Evolutionary conservation across 2,888 invertebrate species (phyloP), one percentile per base, ranked within the genome.

Genomic region (Dichetophora obliterata): DNA sequence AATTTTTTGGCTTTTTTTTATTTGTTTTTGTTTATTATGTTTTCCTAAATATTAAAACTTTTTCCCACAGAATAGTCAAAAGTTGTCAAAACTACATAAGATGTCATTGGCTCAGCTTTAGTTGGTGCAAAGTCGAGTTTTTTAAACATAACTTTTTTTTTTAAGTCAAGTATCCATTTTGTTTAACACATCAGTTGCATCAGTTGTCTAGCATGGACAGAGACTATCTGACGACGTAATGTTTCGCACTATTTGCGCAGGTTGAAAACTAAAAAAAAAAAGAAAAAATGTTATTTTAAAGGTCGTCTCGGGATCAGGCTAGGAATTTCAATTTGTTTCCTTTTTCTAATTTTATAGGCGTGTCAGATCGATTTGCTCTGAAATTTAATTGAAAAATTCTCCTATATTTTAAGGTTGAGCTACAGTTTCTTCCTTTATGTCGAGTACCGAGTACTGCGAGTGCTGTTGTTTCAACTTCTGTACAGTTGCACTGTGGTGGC

Each of bases 351-450:
- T 81, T 82, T 82, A 82, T 81, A 77, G 79, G 82, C 81, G 82
- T 83, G 82, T 80, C 78, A 82, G 86, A 86, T 86, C 86, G 84
- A 88, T 87, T 86, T 84, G 88, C 83, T 85, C 86, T 86, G 88
- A 85, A 82, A 85, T 86, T 88, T 86, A 86, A 86, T 86, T 86
- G 87, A 86, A 82, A 81, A 81, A 70, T 65, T 61, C 65, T 66
- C 50, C 27, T 16, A 68, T 72, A 27, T 22, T 34, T 22, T 24
- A 11, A 61, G 19, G 34, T 37, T 34, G 34, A 54, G n/a, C 59
- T 48, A 65, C 71, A 37, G 22, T 59, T 61, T 6, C 9, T 22
- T 31, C 31, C 31, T 48, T 57, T 76, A 71, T 78, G 71, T 77
- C 66, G 75, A 75, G 79, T 74, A 68, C 77, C 66, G 77, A 77